Evolutionary conservation across 2,113 vertebrate species (phyloP), one percentile per base, ranked within the genome.

Genomic region (Corynorhinus townsendii): DNA sequence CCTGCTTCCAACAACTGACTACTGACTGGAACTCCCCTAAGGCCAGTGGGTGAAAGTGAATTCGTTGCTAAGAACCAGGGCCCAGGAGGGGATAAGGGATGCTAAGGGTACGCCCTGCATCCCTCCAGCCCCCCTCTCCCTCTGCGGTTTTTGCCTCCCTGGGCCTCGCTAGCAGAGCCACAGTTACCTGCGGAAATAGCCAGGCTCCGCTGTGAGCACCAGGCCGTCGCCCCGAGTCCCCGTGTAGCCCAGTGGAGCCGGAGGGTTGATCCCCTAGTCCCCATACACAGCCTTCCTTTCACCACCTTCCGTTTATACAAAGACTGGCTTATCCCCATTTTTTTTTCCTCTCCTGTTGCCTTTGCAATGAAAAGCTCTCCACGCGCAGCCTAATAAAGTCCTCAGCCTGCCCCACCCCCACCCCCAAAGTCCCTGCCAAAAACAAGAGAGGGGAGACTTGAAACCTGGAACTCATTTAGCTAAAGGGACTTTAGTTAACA

Each of bases 221-320:
- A 86, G 96, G 96, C 98, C 85, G 98, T 97, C 98, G 98, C 97
- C 97, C 94, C 83, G 88, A 98, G 97, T 94, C 97, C 96, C 87
- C 95, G 93, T 91, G 87, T 98, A 99, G 98, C 98, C 98, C 90
- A 94, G 97, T 96, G 98, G 99, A 99, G 99, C 99, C 99, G 96
- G 98, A 98, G 97, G 98, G 93, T 98, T 98, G 98, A 98, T 98
- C 98, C 98, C 98, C 96, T 89, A 93, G 97, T 98, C 98, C 97
- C 98, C 96, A 96, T 98, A 98, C 98, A 99, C 98, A 99, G 98
- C 98, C 98, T 96, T 97, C 98, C 98, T 99, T 99, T 99, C 98
- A 99, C 98, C 98, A 99, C 98, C 98, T 98, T 98, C 98, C 97
- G 96, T 98, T 98, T 98, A 98, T 99, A 99, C 99, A 99, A 99